Evolutionary conservation across 2,888 invertebrate genomes (phyloP).

Genomic region (Gibbula magus): DNA sequence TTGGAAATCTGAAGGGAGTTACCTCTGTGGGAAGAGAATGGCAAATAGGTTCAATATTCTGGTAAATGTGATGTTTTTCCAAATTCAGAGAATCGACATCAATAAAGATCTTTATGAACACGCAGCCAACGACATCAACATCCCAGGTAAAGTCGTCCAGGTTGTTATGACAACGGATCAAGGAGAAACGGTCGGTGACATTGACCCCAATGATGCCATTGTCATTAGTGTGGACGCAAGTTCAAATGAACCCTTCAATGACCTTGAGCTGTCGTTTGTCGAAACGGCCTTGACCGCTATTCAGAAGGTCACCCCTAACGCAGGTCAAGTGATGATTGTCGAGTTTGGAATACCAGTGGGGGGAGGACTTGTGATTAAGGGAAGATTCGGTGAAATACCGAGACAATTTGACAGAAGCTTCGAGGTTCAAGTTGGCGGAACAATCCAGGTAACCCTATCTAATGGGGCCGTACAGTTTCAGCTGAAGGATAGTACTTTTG

Average conservation of each 20-base stretch:
- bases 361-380: background rate
- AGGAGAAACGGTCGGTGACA: background rate
- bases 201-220: background rate
- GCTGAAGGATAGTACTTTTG: background rate
- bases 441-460: background rate
- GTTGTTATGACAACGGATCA: background rate
- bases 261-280: background rate
- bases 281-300: background rate
- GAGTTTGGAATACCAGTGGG: background rate
- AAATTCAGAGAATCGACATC: background rate
- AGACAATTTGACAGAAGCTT: background rate
- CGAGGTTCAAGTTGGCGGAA: background rate
- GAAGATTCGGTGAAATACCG: background rate
- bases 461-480: background rate
- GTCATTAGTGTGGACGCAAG: background rate
- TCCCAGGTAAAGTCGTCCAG: background rate
- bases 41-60: too few relatives aligned
- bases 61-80: too few relatives aligned
- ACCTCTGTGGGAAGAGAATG: too few relatives aligned
- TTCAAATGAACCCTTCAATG: background rate
- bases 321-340: background rate
- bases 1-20: too few relatives aligned
- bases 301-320: background rate
- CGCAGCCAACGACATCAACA: background rate
- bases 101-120: background rate